Evolutionary conservation across 2,888 invertebrate species (phyloP).

Genomic region (Drosophila meridionalis): DNA sequence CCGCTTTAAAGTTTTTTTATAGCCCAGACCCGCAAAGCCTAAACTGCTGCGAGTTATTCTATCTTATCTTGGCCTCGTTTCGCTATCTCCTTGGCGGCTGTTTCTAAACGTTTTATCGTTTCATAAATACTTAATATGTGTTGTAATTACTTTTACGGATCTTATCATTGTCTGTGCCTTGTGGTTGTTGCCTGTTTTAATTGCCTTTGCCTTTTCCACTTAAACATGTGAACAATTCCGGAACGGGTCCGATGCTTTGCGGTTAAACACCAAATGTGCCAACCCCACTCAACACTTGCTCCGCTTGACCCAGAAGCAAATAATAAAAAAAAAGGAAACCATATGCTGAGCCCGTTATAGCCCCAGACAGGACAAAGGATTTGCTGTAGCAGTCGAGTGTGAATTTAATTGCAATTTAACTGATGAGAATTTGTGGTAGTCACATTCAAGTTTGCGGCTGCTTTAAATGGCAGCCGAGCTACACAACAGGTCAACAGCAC

Average conservation of each 20-base stretch:
- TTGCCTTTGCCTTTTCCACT: slow-evolving; percentile 35
- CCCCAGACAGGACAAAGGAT: slow-evolving; percentile 23
- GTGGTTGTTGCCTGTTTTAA: slow-evolving; percentile 17
- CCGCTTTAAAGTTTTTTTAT: slow-evolving; percentile 67
- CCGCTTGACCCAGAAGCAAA: slow-evolving; percentile 32
- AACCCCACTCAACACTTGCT: slow-evolving; percentile 14
- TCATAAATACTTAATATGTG: slow-evolving; percentile 79
- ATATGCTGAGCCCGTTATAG: slow-evolving; percentile 41
- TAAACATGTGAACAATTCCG: slow-evolving; percentile 39
- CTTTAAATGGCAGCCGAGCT: neutral
- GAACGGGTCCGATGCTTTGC: slow-evolving; percentile 32
- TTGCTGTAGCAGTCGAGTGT: slow-evolving; percentile 35
- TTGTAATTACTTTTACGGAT: slow-evolving; percentile 72
- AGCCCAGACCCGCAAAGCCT: slow-evolving; percentile 33
- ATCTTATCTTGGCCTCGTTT: slow-evolving; percentile 44
- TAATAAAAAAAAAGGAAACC: slow-evolving; percentile 9
- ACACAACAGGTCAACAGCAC: slow-evolving; percentile 1
- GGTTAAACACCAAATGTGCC: slow-evolving; percentile 50
- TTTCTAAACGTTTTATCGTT: slow-evolving; percentile 75
- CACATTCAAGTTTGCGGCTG: neutral
- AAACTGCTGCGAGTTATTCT: slow-evolving; percentile 55
- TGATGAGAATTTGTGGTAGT: slow-evolving; percentile 31
- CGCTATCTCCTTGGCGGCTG: neutral
- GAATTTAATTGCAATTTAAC: slow-evolving; percentile 68
- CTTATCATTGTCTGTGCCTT: slow-evolving; percentile 49